These are phyloP conservation scores for Thermophis baileyi DNA, from an alignment of 2,113 vertebrate genomes.

Conservation along the genomic window DNA sequence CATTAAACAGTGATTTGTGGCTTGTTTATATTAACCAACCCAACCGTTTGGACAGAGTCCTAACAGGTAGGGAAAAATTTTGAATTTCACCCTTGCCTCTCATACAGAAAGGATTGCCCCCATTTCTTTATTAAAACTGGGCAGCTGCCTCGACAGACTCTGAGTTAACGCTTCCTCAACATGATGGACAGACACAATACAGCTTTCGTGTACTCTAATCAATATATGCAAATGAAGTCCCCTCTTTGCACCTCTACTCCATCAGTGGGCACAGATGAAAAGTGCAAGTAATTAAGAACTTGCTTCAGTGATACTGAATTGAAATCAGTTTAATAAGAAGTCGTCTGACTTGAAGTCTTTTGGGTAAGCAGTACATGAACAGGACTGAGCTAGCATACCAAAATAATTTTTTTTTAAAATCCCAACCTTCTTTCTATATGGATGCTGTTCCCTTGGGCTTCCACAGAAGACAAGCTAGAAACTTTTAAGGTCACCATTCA, in stretches of 20 bases:
- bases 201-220: constrained; percentile 16
- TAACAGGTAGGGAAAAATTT: too few species aligned
- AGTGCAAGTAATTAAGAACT: constrained; percentile 35
- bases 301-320: constrained; percentile 11
- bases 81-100: too few species aligned
- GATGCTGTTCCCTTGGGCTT: neutral
- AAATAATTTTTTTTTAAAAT: neutral
- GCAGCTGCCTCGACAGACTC: neutral
- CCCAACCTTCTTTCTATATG: neutral
- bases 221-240: constrained; percentile 26
- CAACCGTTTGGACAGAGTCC: too few species aligned
- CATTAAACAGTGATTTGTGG: too few species aligned
- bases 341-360: constrained; percentile 17
- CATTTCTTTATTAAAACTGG: constrained; percentile 2
- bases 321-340: constrained; percentile 29
- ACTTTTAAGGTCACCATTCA: neutral
- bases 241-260: constrained; percentile 9
- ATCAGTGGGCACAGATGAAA: constrained; percentile 29
- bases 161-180: constrained; percentile 28
- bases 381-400: neutral
- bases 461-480: neutral
- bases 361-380: neutral
- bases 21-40: too few species aligned
- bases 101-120: neutral
- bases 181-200: constrained; percentile 26